A percentile compares a stretch with the other conserved stretches of the same genome.
phyloP scores from a whole-genome alignment of 2,888 invertebrate species.

The Heliconius erato region DNA sequence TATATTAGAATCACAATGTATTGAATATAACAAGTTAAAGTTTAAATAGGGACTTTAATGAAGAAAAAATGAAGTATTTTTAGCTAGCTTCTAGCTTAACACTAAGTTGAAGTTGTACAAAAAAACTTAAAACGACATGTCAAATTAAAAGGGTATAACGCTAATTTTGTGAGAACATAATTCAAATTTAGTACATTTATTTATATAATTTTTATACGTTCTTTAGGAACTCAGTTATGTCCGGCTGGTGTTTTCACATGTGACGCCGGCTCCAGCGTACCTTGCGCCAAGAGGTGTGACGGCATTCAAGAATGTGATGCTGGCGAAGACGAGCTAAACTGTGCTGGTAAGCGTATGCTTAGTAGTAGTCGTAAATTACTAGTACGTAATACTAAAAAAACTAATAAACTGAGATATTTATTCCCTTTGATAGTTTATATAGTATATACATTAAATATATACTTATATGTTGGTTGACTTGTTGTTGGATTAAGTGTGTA shows the following conservation, averaged over 20 bases:
- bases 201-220: slow-evolving; percentile 14
- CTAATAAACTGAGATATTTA: neutral
- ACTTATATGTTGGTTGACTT: neutral
- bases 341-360: slow-evolving; percentile 66
- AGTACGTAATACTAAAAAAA: neutral
- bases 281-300: slow-evolving; percentile 78
- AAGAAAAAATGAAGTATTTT: no score
- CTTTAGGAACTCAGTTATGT: slow-evolving; percentile 62
- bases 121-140: neutral
- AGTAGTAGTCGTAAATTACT: neutral
- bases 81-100: neutral
- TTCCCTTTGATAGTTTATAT: neutral
- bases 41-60: no score
- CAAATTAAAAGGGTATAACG: neutral
- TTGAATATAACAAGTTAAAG: no score
- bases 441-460: neutral
- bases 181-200: neutral
- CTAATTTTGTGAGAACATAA: neutral
- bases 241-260: slow-evolving; percentile 64
- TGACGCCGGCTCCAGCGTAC: slow-evolving; percentile 56
- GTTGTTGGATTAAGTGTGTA: neutral
- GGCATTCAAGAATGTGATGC: slow-evolving; percentile 81
- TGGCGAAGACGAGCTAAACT: slow-evolving; percentile 87
- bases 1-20: no score
- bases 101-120: neutral